Evolutionary conservation across 2,113 vertebrate species (phyloP).

Genomic region (Scatophagus argus): DNA sequence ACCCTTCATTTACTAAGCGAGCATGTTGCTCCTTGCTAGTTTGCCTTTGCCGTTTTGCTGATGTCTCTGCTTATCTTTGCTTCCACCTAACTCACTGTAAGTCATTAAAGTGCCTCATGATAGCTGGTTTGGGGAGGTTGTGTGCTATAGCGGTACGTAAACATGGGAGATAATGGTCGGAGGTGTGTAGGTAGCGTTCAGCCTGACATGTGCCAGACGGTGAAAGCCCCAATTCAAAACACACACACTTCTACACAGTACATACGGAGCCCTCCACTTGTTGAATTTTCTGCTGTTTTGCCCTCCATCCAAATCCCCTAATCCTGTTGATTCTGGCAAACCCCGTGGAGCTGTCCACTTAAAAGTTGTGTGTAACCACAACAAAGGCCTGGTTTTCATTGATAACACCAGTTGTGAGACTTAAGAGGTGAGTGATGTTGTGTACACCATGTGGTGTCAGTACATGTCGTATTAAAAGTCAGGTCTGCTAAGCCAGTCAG

Average conservation of each 20-base stretch:
- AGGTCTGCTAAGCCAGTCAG: background rate
- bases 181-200: background rate
- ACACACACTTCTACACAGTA: slow-evolving; percentile 1
- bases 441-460: slow-evolving; percentile 9
- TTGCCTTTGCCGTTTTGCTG: background rate
- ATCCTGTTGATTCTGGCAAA: slow-evolving; percentile 68
- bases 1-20: background rate
- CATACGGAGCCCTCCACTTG: slow-evolving; percentile 33
- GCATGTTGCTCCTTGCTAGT: background rate
- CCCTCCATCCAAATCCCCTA: slow-evolving; percentile 52
- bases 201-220: background rate
- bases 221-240: slow-evolving; percentile 37
- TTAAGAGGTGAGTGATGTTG: slow-evolving; percentile 25
- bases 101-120: background rate
- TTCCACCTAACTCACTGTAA: background rate
- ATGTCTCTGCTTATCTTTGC: background rate
- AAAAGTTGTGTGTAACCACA: slow-evolving; percentile 54
- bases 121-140: background rate
- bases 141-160: background rate
- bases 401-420: slow-evolving; percentile 43
- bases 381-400: slow-evolving; percentile 62
- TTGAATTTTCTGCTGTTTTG: slow-evolving; percentile 57
- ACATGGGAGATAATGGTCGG: background rate
- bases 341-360: slow-evolving; percentile 47
- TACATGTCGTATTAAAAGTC: slow-evolving; percentile 14